Conservation (phyloP, 2,113 vertebrate genomes). For the Trinectes maculatus region DNA sequence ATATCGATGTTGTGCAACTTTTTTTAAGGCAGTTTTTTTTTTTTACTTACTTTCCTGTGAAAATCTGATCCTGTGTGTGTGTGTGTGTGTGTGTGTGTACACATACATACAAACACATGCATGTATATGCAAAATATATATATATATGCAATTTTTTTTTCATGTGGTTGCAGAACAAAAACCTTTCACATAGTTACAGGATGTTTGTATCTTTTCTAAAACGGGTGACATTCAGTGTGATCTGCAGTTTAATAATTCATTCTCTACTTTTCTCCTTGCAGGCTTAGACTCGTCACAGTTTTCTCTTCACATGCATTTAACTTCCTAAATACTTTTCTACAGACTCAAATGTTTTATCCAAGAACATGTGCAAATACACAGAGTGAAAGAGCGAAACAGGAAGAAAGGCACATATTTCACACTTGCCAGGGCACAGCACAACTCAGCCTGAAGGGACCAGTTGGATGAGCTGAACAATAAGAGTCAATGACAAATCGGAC, state of each 20-base stretch:
- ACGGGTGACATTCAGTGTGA: constrained; percentile 15
- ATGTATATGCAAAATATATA: too few relatives aligned
- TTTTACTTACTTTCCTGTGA: neutral
- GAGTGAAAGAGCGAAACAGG: constrained; percentile 16
- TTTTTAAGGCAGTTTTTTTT: constrained; percentile 1
- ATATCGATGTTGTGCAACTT: constrained; percentile 25
- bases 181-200: too few relatives aligned
- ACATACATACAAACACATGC: too few relatives aligned
- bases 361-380: constrained; percentile 36
- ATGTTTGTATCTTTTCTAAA: neutral
- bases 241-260: constrained; percentile 12
- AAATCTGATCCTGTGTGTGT: neutral
- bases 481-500: constrained; percentile 75
- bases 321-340: constrained; percentile 37
- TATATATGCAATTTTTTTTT: too few relatives aligned
- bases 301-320: constrained; percentile 4
- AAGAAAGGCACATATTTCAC: constrained; percentile 61
- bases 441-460: constrained; percentile 53
- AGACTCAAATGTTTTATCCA: constrained; percentile 36
- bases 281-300: constrained; percentile 2
- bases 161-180: constrained; percentile 31
- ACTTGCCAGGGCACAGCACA: constrained; percentile 57
- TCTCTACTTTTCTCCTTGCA: constrained; percentile 7
- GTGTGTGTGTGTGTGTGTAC: too few relatives aligned
- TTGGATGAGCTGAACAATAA: constrained; percentile 68